Evolutionary conservation across 2,113 vertebrate species (phyloP).

Genomic region (Melanostigma gelatinosum): DNA sequence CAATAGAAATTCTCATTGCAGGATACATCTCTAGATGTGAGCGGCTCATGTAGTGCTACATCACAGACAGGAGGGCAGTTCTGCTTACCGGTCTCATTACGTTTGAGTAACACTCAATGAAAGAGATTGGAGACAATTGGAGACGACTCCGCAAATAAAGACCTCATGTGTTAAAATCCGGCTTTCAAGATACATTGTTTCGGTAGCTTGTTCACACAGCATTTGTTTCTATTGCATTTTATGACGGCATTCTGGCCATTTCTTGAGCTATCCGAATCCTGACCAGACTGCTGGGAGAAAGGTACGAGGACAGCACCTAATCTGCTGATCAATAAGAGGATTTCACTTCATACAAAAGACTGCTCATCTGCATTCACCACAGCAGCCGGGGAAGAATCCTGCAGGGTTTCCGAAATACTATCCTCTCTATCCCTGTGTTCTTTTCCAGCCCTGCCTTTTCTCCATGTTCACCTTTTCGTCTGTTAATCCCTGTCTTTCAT

Average conservation of each 20-base stretch:
- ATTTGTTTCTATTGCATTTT: not conserved
- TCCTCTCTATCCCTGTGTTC: constrained; percentile 56
- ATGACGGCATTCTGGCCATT: constrained; percentile 20
- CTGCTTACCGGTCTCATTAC: constrained; percentile 15
- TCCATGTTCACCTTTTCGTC: constrained; percentile 76
- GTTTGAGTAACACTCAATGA: constrained; percentile 4
- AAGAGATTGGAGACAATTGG: not conserved
- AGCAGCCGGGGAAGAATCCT: constrained; percentile 45
- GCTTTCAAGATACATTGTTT: not conserved
- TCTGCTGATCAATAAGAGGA: constrained; percentile 71
- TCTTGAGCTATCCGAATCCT: constrained; percentile 18
- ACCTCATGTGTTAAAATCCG: not conserved
- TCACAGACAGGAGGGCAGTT: constrained; percentile 27
- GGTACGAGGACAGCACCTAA: constrained; percentile 45
- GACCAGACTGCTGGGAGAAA: constrained; percentile 23
- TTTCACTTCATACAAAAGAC: constrained; percentile 64
- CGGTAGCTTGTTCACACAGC: not conserved
- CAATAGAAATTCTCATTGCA: constrained; percentile 7
- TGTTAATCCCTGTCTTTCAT: constrained; percentile 78
- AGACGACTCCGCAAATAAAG: not conserved
- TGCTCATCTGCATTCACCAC: constrained; percentile 67
- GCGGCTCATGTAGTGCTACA: constrained; percentile 5
- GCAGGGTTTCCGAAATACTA: constrained; percentile 52
- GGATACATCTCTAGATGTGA: constrained; percentile 31
- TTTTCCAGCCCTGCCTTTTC: constrained; percentile 58